phyloP scores from a whole-genome alignment of 2,797 vertebrate genomes.

The Sebastes matsubarae region DNA sequence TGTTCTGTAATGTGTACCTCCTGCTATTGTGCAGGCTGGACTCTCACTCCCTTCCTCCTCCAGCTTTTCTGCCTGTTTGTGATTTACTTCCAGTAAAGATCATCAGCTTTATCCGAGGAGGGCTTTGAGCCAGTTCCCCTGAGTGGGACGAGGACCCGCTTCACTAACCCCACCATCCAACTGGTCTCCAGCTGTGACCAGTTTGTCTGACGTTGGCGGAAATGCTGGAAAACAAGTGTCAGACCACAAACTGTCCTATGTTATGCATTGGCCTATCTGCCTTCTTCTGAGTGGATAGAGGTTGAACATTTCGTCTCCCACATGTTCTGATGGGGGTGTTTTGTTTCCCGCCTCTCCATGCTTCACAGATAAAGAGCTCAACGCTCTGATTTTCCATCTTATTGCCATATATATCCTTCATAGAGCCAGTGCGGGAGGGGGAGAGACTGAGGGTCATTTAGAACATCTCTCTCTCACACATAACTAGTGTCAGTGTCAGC shows the following conservation, averaged over 20 bases:
- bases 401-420: slow-evolving; percentile 72
- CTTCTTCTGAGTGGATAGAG: slow-evolving; percentile 9
- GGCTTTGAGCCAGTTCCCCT: slow-evolving; percentile 26
- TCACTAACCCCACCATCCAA: not conserved
- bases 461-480: slow-evolving; percentile 52
- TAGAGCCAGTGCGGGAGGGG: slow-evolving; percentile 37
- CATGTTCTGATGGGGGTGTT: slow-evolving; percentile 25
- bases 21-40: slow-evolving; percentile 58
- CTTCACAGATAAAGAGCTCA: slow-evolving; percentile 36
- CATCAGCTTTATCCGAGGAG: slow-evolving; percentile 24
- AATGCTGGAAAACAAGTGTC: slow-evolving; percentile 42
- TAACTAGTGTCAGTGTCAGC: slow-evolving; percentile 43
- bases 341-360: slow-evolving; percentile 10
- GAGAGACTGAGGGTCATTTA: slow-evolving; percentile 49
- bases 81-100: slow-evolving; percentile 60
- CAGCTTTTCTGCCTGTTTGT: slow-evolving; percentile 24
- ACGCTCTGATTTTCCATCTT: slow-evolving; percentile 45
- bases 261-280: not conserved
- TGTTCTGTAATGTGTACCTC: slow-evolving; percentile 39
- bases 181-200: slow-evolving; percentile 18
- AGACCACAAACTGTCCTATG: slow-evolving; percentile 11
- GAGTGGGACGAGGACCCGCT: not conserved
- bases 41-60: slow-evolving; percentile 51
- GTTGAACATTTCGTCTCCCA: slow-evolving; percentile 42
- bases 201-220: slow-evolving; percentile 3